Evolutionary conservation across 2,888 invertebrate species (phyloP), one percentile per base, ranked within the genome.

Genomic region (Drosophila barbarae): DNA sequence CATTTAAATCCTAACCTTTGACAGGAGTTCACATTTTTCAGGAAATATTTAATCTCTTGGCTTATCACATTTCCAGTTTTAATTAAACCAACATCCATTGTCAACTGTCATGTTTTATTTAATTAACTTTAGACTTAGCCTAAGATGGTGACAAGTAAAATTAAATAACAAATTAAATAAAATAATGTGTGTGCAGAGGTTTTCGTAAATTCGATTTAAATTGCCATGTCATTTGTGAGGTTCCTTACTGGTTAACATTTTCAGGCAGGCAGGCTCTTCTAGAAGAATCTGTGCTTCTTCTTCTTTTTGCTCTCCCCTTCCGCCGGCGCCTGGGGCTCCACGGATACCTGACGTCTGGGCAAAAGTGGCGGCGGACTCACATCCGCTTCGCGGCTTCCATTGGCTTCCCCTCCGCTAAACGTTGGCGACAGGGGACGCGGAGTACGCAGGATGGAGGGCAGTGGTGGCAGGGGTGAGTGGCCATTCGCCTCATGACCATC

Each of bases 211-310:
- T 76, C 74, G 73, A 52, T 59, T 60, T 41, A 30, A 69, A 58
- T 60, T 50, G 61, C 66, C 35, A 74, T 81, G 81, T 80, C 76
- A 78, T 81, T 77, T 80, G 58, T 69, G 39, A 41, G 63, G 60
- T 64, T 66, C 42, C 60, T 68, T 75, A 59, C 38, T 42, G 23
- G 23, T 51, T 57, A 47, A 55, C 49, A 51, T 53, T 53, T 30
- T 78, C 68, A 70, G 74, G 51, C 66, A 18, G 18, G 18, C 18
- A 72, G 74, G 53, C 71, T 63, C 30, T 8, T n/a, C 54, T 78
- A 82, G 66, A 88, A 88, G 42, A 86, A 87, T 32, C 86, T 59
- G 32, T 78, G 87, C 50, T 86, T 86, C 60, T 86, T 88, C 61
- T 86, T 88, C 58, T 82, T 77, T 35, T 83, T 64, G 26, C 26